These are phyloP conservation scores for Caranx melampygus DNA, from an alignment of 2,113 vertebrate species.

Conservation along the genomic window DNA sequence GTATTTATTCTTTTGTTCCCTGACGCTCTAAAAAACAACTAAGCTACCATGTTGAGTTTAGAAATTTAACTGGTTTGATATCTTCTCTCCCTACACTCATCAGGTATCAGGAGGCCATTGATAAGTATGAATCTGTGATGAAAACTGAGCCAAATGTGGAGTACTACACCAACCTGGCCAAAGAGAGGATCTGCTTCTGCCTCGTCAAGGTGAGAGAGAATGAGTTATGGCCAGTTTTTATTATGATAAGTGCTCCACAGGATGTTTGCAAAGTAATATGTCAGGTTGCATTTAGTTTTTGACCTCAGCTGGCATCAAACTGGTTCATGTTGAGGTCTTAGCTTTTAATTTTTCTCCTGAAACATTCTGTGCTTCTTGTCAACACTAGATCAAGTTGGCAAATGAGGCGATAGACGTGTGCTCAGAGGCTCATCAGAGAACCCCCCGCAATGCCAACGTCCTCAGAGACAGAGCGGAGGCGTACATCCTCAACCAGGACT, in stretches of 20 bases:
- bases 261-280: neutral
- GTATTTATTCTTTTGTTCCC: neutral
- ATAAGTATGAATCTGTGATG: conserved; percentile 85
- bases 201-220: conserved; percentile 81
- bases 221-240: neutral
- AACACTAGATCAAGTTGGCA: conserved; percentile 72
- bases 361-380: neutral
- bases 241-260: neutral
- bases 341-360: neutral
- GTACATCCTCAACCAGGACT: conserved; percentile 87
- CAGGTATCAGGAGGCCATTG: conserved; percentile 85
- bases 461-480: conserved; percentile 87
- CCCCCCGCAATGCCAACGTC: conserved; percentile 84
- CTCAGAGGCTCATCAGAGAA: conserved; percentile 86
- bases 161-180: conserved; percentile 84
- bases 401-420: conserved; percentile 83
- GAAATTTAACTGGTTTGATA: neutral
- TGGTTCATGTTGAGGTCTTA: neutral
- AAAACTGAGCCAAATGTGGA: conserved; percentile 82
- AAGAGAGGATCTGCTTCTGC: conserved; percentile 87
- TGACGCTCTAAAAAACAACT: neutral
- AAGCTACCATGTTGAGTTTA: neutral
- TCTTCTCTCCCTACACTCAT: neutral
- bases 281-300: too few species aligned
- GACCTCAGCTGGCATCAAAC: neutral